phyloP scores from a whole-genome alignment of 2,888 invertebrate genomes.

The Smittia aterrima region DNA sequence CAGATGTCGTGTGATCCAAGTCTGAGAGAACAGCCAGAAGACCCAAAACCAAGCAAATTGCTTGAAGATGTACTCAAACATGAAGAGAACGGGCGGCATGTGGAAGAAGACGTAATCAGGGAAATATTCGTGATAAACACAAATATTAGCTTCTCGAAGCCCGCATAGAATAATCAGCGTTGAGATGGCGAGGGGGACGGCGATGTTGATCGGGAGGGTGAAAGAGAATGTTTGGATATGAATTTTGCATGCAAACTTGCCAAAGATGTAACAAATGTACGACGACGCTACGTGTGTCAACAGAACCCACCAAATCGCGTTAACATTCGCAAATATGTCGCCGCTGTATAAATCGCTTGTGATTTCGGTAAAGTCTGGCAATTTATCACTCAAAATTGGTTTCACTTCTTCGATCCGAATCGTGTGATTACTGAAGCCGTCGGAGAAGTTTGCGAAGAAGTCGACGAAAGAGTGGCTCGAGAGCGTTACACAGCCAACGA shows the following conservation, averaged over 20 bases:
- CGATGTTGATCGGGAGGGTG: slow-evolving; percentile 76
- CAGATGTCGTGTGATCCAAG: slow-evolving; percentile 82
- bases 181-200: slow-evolving; percentile 71
- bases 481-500: slow-evolving; percentile 62
- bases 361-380: slow-evolving; percentile 53
- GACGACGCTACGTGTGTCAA: slow-evolving; percentile 66
- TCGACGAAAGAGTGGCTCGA: slow-evolving; percentile 48
- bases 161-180: slow-evolving; percentile 67
- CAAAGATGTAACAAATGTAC: slow-evolving; percentile 65
- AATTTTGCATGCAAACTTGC: slow-evolving; percentile 84
- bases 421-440: slow-evolving; percentile 57
- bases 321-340: slow-evolving; percentile 45
- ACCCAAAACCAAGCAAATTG: slow-evolving; percentile 78
- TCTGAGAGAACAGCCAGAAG: slow-evolving; percentile 77
- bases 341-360: slow-evolving; percentile 49
- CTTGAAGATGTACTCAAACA: slow-evolving; percentile 58
- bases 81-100: slow-evolving; percentile 64
- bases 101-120: slow-evolving; percentile 86
- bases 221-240: slow-evolving; percentile 86
- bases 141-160: slow-evolving; percentile 63
- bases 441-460: slow-evolving; percentile 55
- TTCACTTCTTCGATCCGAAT: slow-evolving; percentile 59
- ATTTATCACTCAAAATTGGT: slow-evolving; percentile 35
- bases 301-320: slow-evolving; percentile 58
- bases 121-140: slow-evolving; percentile 64